Percentiles rank a stretch among this genome's conserved stretches.
Conservation (phyloP, 2,888 invertebrate species). For the Tanytarsus gracilentus region DNA sequence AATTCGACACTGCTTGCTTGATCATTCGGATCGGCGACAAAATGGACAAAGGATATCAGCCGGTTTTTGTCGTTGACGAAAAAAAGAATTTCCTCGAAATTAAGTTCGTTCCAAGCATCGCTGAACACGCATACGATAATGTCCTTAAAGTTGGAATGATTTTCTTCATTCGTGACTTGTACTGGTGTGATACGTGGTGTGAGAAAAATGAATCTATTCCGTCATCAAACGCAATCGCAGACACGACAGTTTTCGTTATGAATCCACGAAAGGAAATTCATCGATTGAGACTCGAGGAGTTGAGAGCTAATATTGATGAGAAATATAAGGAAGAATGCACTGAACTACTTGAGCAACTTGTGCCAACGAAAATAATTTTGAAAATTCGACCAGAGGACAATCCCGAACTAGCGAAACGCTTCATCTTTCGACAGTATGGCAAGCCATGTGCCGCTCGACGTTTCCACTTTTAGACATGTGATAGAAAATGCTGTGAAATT, state of each 20-base stretch:
- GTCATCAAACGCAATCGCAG: constrained; percentile 50
- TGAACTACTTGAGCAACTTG: not conserved
- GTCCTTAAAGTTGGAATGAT: constrained; percentile 50
- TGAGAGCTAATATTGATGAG: constrained; percentile 36
- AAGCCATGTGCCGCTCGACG: not conserved
- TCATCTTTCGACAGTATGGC: not conserved
- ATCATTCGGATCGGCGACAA: constrained; percentile 47
- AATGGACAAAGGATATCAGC: constrained; percentile 33
- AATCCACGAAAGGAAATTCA: constrained; percentile 50
- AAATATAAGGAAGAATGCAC: not conserved
- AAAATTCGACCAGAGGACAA: not conserved
- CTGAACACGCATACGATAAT: constrained; percentile 48
- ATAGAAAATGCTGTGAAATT: not conserved
- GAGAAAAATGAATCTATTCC: constrained; percentile 47
- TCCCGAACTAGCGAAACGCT: not conserved
- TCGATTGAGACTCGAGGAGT: constrained; percentile 43
- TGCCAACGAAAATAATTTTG: not conserved
- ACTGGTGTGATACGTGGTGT: constrained; percentile 44
- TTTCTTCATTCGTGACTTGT: constrained; percentile 54
- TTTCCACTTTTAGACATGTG: not conserved
- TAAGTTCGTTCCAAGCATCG: constrained; percentile 49
- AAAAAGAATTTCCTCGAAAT: constrained; percentile 47
- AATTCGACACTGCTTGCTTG: constrained; percentile 65
- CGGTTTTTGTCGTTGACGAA: constrained; percentile 51
- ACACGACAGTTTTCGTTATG: constrained; percentile 52